Conservation (phyloP, 2,888 invertebrate genomes). For the Octodonta nipae region DNA sequence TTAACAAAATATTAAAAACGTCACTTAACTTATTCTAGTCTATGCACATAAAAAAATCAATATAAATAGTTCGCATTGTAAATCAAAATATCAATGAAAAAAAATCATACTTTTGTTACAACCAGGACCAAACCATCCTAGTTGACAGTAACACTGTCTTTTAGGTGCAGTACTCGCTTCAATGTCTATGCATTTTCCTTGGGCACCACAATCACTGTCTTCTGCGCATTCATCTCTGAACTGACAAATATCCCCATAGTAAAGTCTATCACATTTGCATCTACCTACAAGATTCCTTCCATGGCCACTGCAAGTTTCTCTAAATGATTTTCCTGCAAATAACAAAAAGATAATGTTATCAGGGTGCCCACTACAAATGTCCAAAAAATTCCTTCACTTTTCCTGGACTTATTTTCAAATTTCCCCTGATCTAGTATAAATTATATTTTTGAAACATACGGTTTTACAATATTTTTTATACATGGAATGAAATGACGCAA, state of each 20-base stretch:
- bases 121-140: constrained; percentile 75
- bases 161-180: constrained; percentile 69
- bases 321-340: constrained; percentile 54
- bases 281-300: constrained; percentile 66
- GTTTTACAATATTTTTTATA: too few species aligned
- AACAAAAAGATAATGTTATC: not conserved
- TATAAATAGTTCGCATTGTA: too few species aligned
- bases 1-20: too few species aligned
- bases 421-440: too few species aligned
- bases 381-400: not conserved
- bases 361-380: not conserved
- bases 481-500: too few species aligned
- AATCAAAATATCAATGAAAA: too few species aligned
- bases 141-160: constrained; percentile 78
- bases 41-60: too few species aligned
- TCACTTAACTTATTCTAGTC: too few species aligned
- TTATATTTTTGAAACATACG: too few species aligned
- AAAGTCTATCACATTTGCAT: constrained; percentile 70
- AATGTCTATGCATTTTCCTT: constrained; percentile 74
- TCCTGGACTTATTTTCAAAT: too few species aligned
- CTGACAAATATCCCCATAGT: constrained; percentile 73
- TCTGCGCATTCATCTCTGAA: constrained; percentile 76
- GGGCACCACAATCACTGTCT: constrained; percentile 72
- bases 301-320: constrained; percentile 72
- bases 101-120: constrained; percentile 76